Conservation (phyloP, 2,797 vertebrate species). For the Tapera naevia region DNA sequence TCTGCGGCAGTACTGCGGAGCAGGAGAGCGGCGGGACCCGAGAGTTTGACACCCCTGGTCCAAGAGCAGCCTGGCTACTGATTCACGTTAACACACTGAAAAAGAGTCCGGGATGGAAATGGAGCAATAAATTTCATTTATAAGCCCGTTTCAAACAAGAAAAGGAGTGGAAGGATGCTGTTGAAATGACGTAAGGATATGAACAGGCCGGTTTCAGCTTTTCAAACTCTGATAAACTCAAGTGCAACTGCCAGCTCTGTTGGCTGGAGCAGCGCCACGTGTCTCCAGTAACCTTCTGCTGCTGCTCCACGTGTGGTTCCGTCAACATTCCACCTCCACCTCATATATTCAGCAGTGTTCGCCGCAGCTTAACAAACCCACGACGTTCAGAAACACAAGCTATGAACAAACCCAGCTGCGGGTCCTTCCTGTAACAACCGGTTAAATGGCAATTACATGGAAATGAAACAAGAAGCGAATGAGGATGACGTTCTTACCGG, state of each 20-base stretch:
- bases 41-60: too few relatives aligned
- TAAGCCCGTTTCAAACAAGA: neutral
- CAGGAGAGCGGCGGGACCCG: too few relatives aligned
- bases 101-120: neutral
- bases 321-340: neutral
- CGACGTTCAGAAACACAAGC: constrained; percentile 5
- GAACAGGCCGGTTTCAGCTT: neutral
- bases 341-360: neutral
- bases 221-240: neutral
- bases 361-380: constrained; percentile 8
- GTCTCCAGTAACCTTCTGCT: neutral
- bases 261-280: neutral
- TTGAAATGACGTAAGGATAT: neutral
- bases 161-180: neutral
- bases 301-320: neutral
- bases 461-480: constrained; percentile 84
- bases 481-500: constrained; percentile 90
- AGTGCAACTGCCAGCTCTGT: neutral
- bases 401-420: constrained; percentile 69
- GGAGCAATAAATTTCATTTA: neutral
- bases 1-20: too few relatives aligned
- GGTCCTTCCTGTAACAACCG: constrained; percentile 82
- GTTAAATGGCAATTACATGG: constrained; percentile 79
- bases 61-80: neutral
- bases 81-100: neutral